phyloP scores from a whole-genome alignment of 1,140 invertebrate species.

The Contarinia nasturtii region DNA sequence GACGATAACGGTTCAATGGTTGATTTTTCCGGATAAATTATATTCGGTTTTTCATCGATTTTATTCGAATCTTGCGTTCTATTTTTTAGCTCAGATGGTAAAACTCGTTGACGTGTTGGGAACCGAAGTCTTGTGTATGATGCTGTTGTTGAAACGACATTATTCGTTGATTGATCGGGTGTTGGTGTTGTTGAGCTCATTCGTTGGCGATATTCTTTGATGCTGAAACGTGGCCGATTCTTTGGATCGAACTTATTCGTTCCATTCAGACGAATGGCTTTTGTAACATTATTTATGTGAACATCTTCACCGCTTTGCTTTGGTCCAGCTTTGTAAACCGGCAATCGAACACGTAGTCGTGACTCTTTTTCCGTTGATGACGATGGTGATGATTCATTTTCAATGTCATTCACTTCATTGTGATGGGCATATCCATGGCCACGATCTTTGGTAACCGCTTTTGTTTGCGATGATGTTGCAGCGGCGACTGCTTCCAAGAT shows the following conservation, averaged over 20 bases:
- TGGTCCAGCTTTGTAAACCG: no score
- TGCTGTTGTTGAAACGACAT: slow-evolving; percentile 15
- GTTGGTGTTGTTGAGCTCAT: slow-evolving; percentile 27
- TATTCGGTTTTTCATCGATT: background rate
- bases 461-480: no score
- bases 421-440: no score
- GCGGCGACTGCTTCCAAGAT: no score
- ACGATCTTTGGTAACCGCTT: no score
- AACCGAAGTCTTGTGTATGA: slow-evolving; percentile 21
- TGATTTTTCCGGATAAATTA: background rate
- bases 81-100: background rate
- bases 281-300: no score
- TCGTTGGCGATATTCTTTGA: slow-evolving; percentile 33
- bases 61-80: background rate
- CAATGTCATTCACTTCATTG: no score
- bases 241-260: slow-evolving; percentile 13
- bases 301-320: no score
- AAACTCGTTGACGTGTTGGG: slow-evolving; percentile 15
- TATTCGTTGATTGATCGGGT: slow-evolving; percentile 21
- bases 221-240: slow-evolving; percentile 33
- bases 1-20: background rate
- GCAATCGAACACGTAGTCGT: no score
- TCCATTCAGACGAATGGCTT: no score
- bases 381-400: no score
- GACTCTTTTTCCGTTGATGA: no score